Evolutionary conservation across 92 coral and sea anemone genomes (phyloP).

Genomic region (Actinernus sp.): DNA sequence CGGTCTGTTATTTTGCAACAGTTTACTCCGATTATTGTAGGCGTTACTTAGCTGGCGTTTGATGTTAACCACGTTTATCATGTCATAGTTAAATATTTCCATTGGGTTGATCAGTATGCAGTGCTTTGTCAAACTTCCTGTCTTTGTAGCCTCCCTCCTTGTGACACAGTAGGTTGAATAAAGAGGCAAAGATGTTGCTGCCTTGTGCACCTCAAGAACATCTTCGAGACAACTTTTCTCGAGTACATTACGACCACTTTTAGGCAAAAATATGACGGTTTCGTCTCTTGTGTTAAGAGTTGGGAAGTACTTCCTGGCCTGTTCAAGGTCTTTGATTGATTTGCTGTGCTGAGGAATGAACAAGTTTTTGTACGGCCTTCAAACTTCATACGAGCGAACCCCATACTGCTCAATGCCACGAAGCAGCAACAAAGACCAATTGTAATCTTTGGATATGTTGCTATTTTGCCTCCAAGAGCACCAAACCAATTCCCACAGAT

Average conservation of each 20-base stretch:
- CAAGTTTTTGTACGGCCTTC: conserved; percentile 75
- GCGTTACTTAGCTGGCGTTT: not conserved
- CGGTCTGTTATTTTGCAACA: conserved; percentile 61
- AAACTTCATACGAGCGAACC: conserved; percentile 63
- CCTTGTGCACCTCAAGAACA: conserved; percentile 53
- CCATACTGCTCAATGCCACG: conserved; percentile 68
- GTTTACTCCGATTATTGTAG: not conserved
- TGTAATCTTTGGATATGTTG: conserved; percentile 51
- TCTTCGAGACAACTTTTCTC: conserved; percentile 43
- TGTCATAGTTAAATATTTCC: conserved; percentile 42
- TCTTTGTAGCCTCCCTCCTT: too few species aligned
- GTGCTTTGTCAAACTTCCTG: not conserved
- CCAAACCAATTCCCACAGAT: conserved; percentile 14
- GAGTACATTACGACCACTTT: conserved; percentile 30
- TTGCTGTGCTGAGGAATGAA: conserved; percentile 84
- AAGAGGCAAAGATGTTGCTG: conserved; percentile 20
- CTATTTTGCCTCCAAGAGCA: conserved; percentile 41
- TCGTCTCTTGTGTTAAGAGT: conserved; percentile 53
- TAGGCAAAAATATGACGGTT: conserved; percentile 37
- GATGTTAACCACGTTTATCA: conserved; percentile 20
- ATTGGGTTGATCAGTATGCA: conserved; percentile 37
- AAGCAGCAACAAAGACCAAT: conserved; percentile 36
- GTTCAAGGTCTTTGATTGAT: conserved; percentile 63
- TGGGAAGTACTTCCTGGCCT: conserved; percentile 65
- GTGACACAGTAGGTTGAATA: conserved; percentile 60